Evolutionary conservation across 2,113 vertebrate genomes (phyloP), one percentile per base, ranked within the genome.

Genomic region (Seriola quinqueradiata): DNA sequence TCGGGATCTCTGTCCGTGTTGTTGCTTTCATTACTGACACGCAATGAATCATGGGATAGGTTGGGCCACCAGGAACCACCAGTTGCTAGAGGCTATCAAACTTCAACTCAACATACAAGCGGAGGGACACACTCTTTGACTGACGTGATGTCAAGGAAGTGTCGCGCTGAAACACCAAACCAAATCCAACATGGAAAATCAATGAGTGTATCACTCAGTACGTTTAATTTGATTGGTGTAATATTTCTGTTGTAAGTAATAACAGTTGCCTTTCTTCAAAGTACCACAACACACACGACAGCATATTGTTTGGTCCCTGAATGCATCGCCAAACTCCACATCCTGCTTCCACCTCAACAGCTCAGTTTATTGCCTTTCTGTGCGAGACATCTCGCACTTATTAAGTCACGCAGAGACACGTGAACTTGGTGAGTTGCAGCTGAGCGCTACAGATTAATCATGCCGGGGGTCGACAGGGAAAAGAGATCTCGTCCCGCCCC

Each of bases 391-490:
- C 54, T 69, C 48, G 28, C 59, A 64, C 73, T 72, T 38, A 73
- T 75, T 75, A 82, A 76, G 48, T 44, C 59, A 25, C 4, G 14
- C 48, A 58, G 66, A 76, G 67, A 67, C 68, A 44, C 0, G 25
- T 58, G 64, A 65, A 60, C 77, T 17, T 65, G 44, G 36, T 11
- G 52, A 59, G 66, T 74, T 36, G 40, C 58, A 52, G 66, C 38
- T 55, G 64, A 75, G 54, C 17, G 21, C 59, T 16, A 17, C 58
- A 46, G 77, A 80, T 85, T 58, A 70, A 83, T 85, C 55, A 60
- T 19, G 40, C 19, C 0, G 25, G 44, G 16, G 13, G 25, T 9
- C 3, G 12, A 4, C 6, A 0, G 38, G 50, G 44, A 61, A 13
- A 40, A 46, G 72, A 59, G 3, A 52, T 55, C 50, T 80, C 23